These are phyloP conservation scores for Drosophila ambigua DNA, from an alignment of 1,140 invertebrate genomes.

Conservation along the genomic window DNA sequence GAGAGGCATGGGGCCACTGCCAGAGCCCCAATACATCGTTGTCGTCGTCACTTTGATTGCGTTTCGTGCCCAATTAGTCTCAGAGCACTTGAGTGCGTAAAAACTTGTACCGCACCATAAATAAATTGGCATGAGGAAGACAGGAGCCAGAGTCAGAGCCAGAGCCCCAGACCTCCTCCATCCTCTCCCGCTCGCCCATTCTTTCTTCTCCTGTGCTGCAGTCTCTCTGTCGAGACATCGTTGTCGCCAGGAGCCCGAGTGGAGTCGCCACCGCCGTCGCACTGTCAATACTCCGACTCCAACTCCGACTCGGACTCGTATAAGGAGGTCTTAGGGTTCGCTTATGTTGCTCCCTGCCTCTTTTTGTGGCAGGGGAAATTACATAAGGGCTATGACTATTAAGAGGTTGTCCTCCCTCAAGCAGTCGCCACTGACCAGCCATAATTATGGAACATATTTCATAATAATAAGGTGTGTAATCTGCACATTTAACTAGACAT, in stretches of 20 bases:
- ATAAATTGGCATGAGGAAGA: constrained; percentile 81
- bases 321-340: constrained; percentile 48
- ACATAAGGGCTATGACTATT: constrained; percentile 69
- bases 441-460: constrained; percentile 77
- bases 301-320: background rate
- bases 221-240: constrained; percentile 17
- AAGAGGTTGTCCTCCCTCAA: constrained; percentile 59
- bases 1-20: background rate
- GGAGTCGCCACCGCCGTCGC: constrained; percentile 13
- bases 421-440: constrained; percentile 45
- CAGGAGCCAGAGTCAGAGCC: constrained; percentile 59
- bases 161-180: constrained; percentile 1
- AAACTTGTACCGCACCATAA: constrained; percentile 83
- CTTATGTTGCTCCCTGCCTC: constrained; percentile 3
- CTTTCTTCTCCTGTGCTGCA: background rate
- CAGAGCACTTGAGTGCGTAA: constrained; percentile 83
- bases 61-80: constrained; percentile 83
- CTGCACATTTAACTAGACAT: constrained; percentile 68
- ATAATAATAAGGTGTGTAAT: constrained; percentile 81
- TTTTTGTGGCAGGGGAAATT: constrained; percentile 51
- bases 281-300: constrained; percentile 46
- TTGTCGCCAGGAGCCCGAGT: constrained; percentile 45
- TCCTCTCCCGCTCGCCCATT: background rate
- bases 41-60: constrained; percentile 81
- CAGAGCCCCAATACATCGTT: constrained; percentile 51